Percentiles rank a stretch among this genome's conserved stretches.
phyloP scores from a whole-genome alignment of 2,797 vertebrate species.

The Aratinga solstitialis region DNA sequence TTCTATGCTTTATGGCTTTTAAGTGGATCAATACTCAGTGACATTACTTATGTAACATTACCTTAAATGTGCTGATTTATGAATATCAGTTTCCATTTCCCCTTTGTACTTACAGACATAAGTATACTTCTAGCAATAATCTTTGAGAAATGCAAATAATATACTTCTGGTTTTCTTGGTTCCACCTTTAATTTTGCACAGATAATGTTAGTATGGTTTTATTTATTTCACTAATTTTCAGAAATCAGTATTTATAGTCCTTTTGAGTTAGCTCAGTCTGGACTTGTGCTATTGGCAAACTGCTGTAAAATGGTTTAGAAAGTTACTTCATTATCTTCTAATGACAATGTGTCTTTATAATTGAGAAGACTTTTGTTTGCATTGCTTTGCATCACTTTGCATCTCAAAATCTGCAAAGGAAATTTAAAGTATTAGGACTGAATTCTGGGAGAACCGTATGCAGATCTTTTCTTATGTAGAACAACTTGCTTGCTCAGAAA shows the following conservation, averaged over 20 bases:
- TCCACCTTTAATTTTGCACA: not conserved
- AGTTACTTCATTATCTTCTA: not conserved
- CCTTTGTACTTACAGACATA: not conserved
- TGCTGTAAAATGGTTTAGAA: not conserved
- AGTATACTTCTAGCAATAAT: not conserved
- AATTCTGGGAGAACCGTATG: not conserved
- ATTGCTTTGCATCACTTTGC: not conserved
- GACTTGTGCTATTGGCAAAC: not conserved
- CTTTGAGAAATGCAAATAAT: not conserved
- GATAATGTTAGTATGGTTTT: not conserved
- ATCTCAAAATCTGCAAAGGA: not conserved
- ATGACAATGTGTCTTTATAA: not conserved
- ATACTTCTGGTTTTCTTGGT: not conserved
- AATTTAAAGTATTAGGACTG: not conserved
- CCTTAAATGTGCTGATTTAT: not conserved
- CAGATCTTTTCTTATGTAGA: not conserved
- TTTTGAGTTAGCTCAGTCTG: not conserved
- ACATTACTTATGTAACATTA: not conserved
- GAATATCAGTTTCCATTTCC: not conserved
- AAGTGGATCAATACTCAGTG: not conserved
- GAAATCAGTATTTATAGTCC: not conserved
- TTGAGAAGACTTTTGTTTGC: not conserved
- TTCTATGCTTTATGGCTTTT: not conserved
- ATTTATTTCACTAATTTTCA: not conserved
- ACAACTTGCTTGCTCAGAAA: not conserved